Conservation (phyloP, 2,797 vertebrate genomes). For the Chromis chromis region DNA sequence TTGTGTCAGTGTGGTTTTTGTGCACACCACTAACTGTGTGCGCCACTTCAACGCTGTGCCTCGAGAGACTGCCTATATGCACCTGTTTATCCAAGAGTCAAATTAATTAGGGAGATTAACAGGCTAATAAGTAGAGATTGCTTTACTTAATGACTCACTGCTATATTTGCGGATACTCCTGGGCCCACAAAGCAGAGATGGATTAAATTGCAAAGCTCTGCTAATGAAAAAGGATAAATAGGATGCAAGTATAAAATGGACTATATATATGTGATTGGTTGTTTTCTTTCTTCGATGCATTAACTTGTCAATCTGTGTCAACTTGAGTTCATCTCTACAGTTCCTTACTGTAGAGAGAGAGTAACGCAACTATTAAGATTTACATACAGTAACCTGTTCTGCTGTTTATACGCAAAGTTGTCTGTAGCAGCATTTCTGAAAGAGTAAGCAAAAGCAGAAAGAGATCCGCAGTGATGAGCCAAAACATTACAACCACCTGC, state of each 20-base stretch:
- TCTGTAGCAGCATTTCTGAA: neutral
- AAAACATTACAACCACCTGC: too few species aligned
- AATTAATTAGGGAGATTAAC: constrained; percentile 72
- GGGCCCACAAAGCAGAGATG: constrained; percentile 34
- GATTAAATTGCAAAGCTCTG: constrained; percentile 30
- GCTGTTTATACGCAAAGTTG: neutral
- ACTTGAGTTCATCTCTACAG: neutral
- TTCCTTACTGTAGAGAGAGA: too few species aligned
- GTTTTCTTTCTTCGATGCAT: neutral
- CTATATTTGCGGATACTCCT: constrained; percentile 31
- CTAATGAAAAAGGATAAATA: constrained; percentile 48
- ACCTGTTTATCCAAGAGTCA: constrained; percentile 62
- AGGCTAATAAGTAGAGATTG: constrained; percentile 61
- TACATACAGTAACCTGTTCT: neutral
- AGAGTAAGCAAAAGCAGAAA: neutral
- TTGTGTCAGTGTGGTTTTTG: neutral
- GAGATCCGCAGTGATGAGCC: neutral
- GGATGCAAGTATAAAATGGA: neutral
- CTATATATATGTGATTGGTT: neutral
- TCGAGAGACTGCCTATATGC: constrained; percentile 27
- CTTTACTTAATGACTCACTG: constrained; percentile 54
- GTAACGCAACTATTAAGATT: neutral
- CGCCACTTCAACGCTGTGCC: constrained; percentile 17
- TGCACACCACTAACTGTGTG: neutral
- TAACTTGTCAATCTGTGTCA: neutral